Evolutionary conservation across 1,140 invertebrate species (phyloP), one percentile per base, ranked within the genome.

Genomic region (Vanessa tameamea): DNA sequence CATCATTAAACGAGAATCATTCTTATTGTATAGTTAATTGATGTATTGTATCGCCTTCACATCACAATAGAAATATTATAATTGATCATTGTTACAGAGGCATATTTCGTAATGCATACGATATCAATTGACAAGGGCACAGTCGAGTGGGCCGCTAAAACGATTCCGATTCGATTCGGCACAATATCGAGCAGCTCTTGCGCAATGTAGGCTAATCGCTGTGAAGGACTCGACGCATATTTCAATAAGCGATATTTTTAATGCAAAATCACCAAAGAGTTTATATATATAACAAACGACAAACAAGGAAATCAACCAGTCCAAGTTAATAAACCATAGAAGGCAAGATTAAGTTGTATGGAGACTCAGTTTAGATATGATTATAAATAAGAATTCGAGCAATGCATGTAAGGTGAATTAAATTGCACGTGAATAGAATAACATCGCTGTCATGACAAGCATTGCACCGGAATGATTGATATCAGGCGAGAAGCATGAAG

Each of bases 151-250:
- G 82, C 78, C 82, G 75, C 70, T 77, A 76, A 80, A 82, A 82
- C 84, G 82, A 84, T 86, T 81, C 82, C 72, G 76, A 87, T 85
- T 82, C 80, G 81, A 87, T 82, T 85, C 79, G 79, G 81, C 78
- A 82, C 81, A 82, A 81, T 84, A 85, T 83, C 83, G 84, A 78
- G 81, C 66, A 61, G 75, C 72, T 78, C 70, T 91, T 89, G 81
- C 84, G 78, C 85, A 90, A 90, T 78, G 47, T 82, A 79, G 81
- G 79, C 82, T 88, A 88, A 86, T 86, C 68, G 73, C 78, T 82
- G 84, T 89, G 87, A 90, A 87, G 88, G 87, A 85, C 82, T 85
- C n/a, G 64, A 61, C 64, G 64, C 43, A 47, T 66, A 63, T 57
- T 75, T 64, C 16, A 53, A 69, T 64, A 69, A 59, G 69, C 23